Evolutionary conservation across 2,888 invertebrate genomes (phyloP).

Genomic region (Steinernema carpocapsae): DNA sequence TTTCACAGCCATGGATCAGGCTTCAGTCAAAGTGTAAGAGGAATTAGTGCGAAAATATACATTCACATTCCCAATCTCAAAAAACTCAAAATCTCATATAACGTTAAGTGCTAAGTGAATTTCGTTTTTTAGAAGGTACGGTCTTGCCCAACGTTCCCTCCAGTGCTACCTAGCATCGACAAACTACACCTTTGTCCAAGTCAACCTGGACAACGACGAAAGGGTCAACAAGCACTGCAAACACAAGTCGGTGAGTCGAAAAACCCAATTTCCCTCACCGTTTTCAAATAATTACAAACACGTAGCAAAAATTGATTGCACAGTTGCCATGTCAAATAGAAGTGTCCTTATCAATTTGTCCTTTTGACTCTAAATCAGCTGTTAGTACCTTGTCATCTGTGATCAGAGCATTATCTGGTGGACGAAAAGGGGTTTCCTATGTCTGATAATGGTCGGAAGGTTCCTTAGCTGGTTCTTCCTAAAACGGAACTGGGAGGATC

Average conservation of each 20-base stretch:
- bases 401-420: no score
- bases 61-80: no score
- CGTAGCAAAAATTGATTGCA: no score
- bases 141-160: slow-evolving; percentile 60
- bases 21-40: slow-evolving; percentile 26
- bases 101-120: no score
- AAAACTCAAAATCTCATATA: neutral
- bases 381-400: neutral
- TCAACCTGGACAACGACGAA: slow-evolving; percentile 60
- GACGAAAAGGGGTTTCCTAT: no score
- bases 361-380: neutral
- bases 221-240: slow-evolving; percentile 51
- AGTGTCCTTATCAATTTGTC: neutral
- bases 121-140: slow-evolving; percentile 59
- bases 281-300: no score
- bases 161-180: slow-evolving; percentile 62
- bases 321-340: no score
- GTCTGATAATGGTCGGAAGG: no score
- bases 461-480: no score
- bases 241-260: slow-evolving; percentile 51
- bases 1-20: slow-evolving; percentile 37
- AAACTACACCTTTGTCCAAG: slow-evolving; percentile 59
- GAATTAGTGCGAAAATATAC: no score
- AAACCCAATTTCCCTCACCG: neutral
- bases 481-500: no score